A percentile compares a stretch with the other conserved stretches of the same genome.
phyloP scores from a whole-genome alignment of 2,113 vertebrate species.

The Sylvia atricapilla region DNA sequence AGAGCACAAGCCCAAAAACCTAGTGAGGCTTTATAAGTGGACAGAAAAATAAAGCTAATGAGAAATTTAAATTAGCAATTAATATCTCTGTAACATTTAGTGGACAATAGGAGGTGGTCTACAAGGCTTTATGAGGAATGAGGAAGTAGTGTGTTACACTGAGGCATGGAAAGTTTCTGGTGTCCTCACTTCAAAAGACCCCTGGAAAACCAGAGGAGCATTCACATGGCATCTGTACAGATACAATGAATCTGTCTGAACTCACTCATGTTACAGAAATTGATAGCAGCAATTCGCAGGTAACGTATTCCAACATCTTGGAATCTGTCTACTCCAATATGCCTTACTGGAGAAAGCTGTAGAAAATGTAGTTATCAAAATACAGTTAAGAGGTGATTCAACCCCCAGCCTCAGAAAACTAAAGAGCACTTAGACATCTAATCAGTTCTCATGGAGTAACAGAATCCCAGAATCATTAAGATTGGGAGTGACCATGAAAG shows the following conservation, averaged over 20 bases:
- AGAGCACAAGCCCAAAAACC: neutral
- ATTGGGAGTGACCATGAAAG: neutral
- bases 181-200: neutral
- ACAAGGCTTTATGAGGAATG: neutral
- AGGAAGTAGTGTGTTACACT: neutral
- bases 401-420: neutral
- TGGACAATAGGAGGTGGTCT: neutral
- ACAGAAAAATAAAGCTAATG: neutral
- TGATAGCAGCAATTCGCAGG: rapidly evolving
- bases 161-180: neutral
- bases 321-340: neutral
- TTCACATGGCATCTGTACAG: neutral
- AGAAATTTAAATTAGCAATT: neutral
- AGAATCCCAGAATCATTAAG: neutral
- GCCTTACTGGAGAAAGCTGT: neutral
- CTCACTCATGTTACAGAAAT: neutral
- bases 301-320: neutral
- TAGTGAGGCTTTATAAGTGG: neutral
- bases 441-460: rapidly evolving
- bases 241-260: neutral
- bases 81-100: neutral
- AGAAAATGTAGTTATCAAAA: neutral
- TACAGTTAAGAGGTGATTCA: neutral
- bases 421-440: neutral
- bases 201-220: neutral